phyloP scores from a whole-genome alignment of 2,797 vertebrate genomes.

The Sandelia bainsii region DNA sequence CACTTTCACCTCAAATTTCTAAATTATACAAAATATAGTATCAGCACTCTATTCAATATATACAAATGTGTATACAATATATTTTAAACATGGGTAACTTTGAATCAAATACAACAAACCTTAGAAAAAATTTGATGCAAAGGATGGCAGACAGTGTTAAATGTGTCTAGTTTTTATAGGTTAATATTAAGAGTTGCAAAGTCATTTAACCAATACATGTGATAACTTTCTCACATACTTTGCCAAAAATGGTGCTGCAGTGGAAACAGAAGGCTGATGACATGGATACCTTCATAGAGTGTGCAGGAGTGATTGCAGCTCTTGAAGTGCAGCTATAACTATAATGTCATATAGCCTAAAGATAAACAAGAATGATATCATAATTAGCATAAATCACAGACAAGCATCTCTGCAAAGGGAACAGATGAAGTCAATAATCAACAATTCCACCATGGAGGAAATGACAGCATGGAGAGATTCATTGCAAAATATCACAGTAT shows the following conservation, averaged over 20 bases:
- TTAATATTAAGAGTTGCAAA: neutral
- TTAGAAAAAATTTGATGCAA: neutral
- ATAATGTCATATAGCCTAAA: conserved; percentile 11
- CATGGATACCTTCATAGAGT: neutral
- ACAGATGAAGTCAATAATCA: conserved; percentile 20
- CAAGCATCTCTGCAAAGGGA: conserved; percentile 1
- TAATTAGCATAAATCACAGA: conserved; percentile 25
- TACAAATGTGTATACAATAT: no score
- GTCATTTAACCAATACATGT: neutral
- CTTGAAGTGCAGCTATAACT: neutral
- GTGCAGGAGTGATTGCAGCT: conserved; percentile 5
- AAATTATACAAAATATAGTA: neutral
- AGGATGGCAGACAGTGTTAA: neutral
- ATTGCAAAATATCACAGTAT: neutral
- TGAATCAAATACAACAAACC: neutral
- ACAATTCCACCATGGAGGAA: conserved; percentile 8
- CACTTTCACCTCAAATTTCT: neutral
- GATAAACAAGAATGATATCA: neutral
- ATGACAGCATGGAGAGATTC: conserved; percentile 1
- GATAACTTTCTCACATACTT: neutral
- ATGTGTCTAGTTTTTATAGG: neutral
- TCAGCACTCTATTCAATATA: neutral
- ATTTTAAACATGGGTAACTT: neutral
- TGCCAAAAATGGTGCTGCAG: neutral
- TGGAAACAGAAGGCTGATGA: neutral